phyloP scores from a whole-genome alignment of 2,888 invertebrate species.

The Rhingia rostrata region DNA sequence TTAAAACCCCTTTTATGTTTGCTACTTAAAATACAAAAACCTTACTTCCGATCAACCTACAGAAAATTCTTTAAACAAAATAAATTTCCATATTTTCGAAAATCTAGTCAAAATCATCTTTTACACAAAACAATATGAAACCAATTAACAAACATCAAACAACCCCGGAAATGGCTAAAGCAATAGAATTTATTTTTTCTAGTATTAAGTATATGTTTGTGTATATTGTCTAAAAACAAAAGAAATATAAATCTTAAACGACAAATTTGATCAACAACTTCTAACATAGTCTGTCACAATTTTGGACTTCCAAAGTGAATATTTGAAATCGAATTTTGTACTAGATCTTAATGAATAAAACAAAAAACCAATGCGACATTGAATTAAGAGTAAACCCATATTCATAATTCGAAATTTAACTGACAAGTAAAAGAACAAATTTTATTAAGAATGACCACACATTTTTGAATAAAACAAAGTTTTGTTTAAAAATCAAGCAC shows the following conservation, averaged over 20 bases:
- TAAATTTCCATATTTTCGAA: slow-evolving; percentile 49
- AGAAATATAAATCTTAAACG: not conserved
- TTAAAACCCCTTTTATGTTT: not conserved
- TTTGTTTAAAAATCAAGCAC: slow-evolving; percentile 42
- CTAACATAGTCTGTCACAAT: not conserved
- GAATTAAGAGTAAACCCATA: slow-evolving; percentile 3
- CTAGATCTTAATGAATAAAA: not conserved
- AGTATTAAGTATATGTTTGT: slow-evolving; percentile 44
- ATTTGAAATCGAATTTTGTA: not conserved
- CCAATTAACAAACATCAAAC: slow-evolving; percentile 1
- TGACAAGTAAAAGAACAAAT: not conserved
- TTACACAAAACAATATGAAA: slow-evolving; percentile 48
- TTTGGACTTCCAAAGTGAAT: not conserved
- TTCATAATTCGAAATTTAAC: not conserved
- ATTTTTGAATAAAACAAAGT: slow-evolving; percentile 48
- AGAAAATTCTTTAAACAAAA: not conserved
- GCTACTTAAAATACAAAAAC: not conserved
- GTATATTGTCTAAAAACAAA: slow-evolving; percentile 33
- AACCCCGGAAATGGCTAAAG: not conserved
- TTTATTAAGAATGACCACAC: slow-evolving; percentile 5
- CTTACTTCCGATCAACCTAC: too few relatives aligned
- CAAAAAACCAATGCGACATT: not conserved
- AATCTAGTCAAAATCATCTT: slow-evolving; percentile 69
- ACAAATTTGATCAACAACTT: not conserved
- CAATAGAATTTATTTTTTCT: slow-evolving; percentile 42